Conservation (phyloP, 2,113 vertebrate species). For the Plotosus lineatus region DNA sequence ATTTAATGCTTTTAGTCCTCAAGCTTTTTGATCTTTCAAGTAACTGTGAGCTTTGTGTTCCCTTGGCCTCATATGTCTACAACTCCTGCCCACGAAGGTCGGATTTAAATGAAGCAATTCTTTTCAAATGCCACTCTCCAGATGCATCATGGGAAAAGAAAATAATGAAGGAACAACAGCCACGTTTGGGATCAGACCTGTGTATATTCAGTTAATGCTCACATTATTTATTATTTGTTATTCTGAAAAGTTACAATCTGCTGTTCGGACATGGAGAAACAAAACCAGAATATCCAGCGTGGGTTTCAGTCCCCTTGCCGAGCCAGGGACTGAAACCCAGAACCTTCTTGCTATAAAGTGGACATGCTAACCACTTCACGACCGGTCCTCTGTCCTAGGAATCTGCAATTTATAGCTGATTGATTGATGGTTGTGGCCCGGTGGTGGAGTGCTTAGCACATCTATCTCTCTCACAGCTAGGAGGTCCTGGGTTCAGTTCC, state of each 20-base stretch:
- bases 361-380: no score
- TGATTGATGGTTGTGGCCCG: no score
- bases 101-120: slow-evolving; percentile 2
- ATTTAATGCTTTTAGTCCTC: not conserved
- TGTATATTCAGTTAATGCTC: not conserved
- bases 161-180: not conserved
- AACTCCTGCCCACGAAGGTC: not conserved
- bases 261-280: not conserved
- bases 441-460: no score
- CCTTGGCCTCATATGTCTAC: not conserved
- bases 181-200: not conserved
- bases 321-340: no score
- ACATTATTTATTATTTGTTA: not conserved
- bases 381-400: no score
- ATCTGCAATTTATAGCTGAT: no score
- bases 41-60: not conserved
- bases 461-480: no score
- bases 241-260: not conserved
- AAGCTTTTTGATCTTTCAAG: not conserved
- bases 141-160: not conserved
- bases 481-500: no score
- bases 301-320: no score
- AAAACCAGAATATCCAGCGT: no score
- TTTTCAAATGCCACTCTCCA: slow-evolving; percentile 6
- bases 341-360: no score